Evolutionary conservation across 2,888 invertebrate genomes (phyloP), one percentile per base, ranked within the genome.

Genomic region (Hecatera dysodea): DNA sequence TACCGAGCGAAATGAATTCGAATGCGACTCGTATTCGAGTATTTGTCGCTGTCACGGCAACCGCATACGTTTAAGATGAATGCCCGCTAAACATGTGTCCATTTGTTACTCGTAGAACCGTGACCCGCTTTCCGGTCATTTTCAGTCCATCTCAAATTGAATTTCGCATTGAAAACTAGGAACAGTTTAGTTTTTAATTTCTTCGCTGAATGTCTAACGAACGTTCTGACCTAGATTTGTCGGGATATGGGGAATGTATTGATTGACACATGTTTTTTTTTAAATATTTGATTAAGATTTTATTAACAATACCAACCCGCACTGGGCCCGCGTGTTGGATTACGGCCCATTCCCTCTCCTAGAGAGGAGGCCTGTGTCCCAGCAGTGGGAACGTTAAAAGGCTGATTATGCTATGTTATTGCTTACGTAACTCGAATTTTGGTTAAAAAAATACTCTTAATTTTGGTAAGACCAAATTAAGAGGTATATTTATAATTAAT

Each of bases 111-210:
- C 27, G 11, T 27, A 59, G 17, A 53, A 55, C 53, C 62, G 36
- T 67, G 76, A 75, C 62, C 57, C 15, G 39, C 44, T 75, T 80
- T 80, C 19, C 9, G 46, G 33, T 39, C 15, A 72, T 60, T 75
- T 80, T 80, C 76, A 75, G 59, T 27, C 11, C 50, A 39, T 48
- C 17, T 33, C 22, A 27, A 19, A 61, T 33, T 27, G 12, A 27
- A 15, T 44, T 22, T 46, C 29, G 12, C 12, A 79, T 72, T 46
- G 33, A 52, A 57, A 55, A 29, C 29, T 53, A 36, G 50, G 27
- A 19, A 52, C 5, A n/a, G 12, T 22, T 27, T 7, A 24, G 11
- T 24, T 29, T 64, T 29, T n/a, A 19, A 36, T 19, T 56, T 46
- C 29, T 27, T 3, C 39, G 46, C 72, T 60, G 12, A 61, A 56